Base-by-base conservation (phyloP, 1,140 invertebrate species). In the Drosophila jambulina region DNA sequence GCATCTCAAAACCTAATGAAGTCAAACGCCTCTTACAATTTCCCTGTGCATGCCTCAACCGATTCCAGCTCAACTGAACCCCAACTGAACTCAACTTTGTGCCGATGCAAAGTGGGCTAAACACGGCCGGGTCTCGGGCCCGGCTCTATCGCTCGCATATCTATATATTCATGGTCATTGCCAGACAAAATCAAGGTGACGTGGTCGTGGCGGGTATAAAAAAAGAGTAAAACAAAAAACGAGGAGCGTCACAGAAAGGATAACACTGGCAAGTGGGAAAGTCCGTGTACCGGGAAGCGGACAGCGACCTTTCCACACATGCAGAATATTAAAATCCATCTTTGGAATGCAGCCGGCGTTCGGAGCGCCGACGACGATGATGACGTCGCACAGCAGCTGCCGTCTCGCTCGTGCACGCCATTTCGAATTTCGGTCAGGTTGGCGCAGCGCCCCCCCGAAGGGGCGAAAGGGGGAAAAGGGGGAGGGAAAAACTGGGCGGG, bases 311-410 rank as follows among this genome's bases (percentile, higher is more conserved):
- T 85, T 90, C 86, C 85, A 90, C 85, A 90, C 85, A 90, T 90
- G 85, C 85, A 90, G 85, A 90, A 90, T 90, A 90, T 90, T 90
- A 91, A 90, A 90, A 90, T 90, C 85, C 85, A 90, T 90, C 85
- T 90, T 87, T 90, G 85, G 53, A 85, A 90, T 90, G 85, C 85
- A 90, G 74, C 81, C 81, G 65, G 68, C 85, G 85, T 90, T 85
- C 80, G 34, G 34, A 67, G 57, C 60, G 59, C 34, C 82, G 79
- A 57, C 78, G 78, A 84, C 80, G 78, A 84, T 81, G 85, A 88
- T 86, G 88, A 80, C 63, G 54, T 68, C 63, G 49, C 46, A 67
- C 46, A 48, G 46, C 78, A 75, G 78, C 78, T 74, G 82, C 78
- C 34, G 61, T 78, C 77, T 84, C 77, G 77, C 69, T 88, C 53